Conservation (phyloP, 1,140 invertebrate species). For the Drosophila carrolli region DNA sequence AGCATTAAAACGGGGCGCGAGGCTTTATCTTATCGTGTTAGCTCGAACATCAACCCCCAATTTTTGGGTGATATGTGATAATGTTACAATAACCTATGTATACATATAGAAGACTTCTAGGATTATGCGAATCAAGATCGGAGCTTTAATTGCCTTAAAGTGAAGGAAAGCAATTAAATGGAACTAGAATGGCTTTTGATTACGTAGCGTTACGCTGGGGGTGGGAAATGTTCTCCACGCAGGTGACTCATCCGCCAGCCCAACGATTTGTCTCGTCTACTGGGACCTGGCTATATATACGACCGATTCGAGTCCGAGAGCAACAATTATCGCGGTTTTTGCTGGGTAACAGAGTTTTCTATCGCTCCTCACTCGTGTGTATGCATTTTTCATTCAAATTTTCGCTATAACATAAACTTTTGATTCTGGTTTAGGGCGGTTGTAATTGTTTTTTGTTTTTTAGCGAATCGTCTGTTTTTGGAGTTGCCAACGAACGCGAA, state of each 20-base stretch:
- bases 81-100: neutral
- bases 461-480: conserved; percentile 45
- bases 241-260: conserved; percentile 80
- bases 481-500: conserved; percentile 49
- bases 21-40: conserved; percentile 38
- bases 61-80: conserved; percentile 24
- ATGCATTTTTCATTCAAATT: conserved; percentile 12
- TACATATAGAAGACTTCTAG: conserved; percentile 4
- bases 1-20: conserved; percentile 26
- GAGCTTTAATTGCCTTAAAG: conserved; percentile 28
- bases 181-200: conserved; percentile 66
- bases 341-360: conserved; percentile 35
- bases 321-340: conserved; percentile 44
- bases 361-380: conserved; percentile 9
- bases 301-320: conserved; percentile 33
- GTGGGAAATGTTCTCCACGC: conserved; percentile 54
- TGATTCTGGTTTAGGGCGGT: conserved; percentile 26
- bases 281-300: conserved; percentile 32
- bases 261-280: conserved; percentile 40
- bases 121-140: conserved; percentile 19
- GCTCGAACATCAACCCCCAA: conserved; percentile 45
- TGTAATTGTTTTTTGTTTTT: conserved; percentile 20
- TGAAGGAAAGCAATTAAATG: conserved; percentile 37
- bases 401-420: conserved; percentile 18
- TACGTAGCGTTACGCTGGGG: conserved; percentile 66